Conservation (phyloP, 2,888 invertebrate genomes). For the Diplazon laetatorius region DNA sequence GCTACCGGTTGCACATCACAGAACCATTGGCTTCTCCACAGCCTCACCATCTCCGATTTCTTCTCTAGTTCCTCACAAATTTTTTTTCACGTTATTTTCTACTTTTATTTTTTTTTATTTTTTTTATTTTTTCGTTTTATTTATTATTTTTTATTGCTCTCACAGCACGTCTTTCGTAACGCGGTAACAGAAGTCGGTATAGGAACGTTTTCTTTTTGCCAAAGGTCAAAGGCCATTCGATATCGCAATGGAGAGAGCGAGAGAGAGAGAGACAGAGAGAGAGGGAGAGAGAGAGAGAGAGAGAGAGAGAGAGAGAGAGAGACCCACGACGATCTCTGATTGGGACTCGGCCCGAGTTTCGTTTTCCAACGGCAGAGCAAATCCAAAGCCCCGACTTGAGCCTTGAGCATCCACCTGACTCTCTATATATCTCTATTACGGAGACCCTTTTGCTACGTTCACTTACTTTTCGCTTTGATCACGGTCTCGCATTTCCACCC, state of each 20-base stretch:
- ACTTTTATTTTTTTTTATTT: background rate
- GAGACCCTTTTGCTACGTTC: slow-evolving; percentile 56
- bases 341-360: slow-evolving; percentile 51
- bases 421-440: slow-evolving; percentile 39
- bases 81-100: slow-evolving; percentile 28
- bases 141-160: background rate
- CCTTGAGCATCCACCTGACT: slow-evolving; percentile 39
- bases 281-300: too few species aligned
- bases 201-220: slow-evolving; percentile 32
- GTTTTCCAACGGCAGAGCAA: slow-evolving; percentile 31
- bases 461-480: slow-evolving; percentile 70
- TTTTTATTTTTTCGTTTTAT: slow-evolving; percentile 16
- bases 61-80: slow-evolving; percentile 16
- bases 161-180: background rate
- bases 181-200: slow-evolving; percentile 7
- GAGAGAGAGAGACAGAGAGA: too few species aligned
- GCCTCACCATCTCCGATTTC: slow-evolving; percentile 9
- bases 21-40: background rate
- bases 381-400: slow-evolving; percentile 53
- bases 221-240: slow-evolving; percentile 60
- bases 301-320: too few species aligned
- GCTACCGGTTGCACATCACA: background rate
- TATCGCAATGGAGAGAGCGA: slow-evolving; percentile 46
- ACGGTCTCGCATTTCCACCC: slow-evolving; percentile 26
- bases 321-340: slow-evolving; percentile 60